Percentiles rank a stretch among this genome's conserved stretches.
Evolutionary conservation across 2,888 invertebrate species (phyloP).

Genomic region (Drosophila buzzatii): DNA sequence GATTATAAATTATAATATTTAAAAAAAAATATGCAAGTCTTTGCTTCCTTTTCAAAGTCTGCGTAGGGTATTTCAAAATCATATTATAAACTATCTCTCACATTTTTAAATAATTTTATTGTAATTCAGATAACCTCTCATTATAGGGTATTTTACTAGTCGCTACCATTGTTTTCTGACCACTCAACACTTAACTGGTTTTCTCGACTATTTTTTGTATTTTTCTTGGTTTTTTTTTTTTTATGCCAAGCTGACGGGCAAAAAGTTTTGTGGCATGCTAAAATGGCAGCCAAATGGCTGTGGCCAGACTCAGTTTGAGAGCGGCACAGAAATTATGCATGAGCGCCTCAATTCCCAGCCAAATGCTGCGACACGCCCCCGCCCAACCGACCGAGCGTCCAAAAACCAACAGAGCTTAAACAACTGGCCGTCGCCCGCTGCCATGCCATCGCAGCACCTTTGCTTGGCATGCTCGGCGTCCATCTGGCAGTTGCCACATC

Average conservation of each 20-base stretch:
- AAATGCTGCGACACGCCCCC: constrained; percentile 40
- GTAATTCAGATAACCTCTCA: background rate
- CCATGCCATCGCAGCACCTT: constrained; percentile 51
- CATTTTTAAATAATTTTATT: background rate
- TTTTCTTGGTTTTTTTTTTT: background rate
- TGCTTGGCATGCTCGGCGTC: constrained; percentile 3
- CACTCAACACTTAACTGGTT: constrained; percentile 3
- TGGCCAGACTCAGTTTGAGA: constrained; percentile 42
- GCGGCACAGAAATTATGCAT: constrained; percentile 63
- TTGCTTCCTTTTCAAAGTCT: no score
- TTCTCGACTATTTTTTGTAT: constrained; percentile 2
- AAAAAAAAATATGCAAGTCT: no score
- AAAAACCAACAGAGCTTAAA: background rate
- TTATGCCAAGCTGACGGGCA: constrained; percentile 19
- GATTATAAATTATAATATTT: no score
- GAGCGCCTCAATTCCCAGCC: constrained; percentile 59
- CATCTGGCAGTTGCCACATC: constrained; percentile 41
- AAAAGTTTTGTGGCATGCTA: constrained; percentile 56
- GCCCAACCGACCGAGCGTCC: background rate
- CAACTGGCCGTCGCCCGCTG: constrained; percentile 3
- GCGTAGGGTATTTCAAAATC: background rate
- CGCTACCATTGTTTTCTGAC: background rate
- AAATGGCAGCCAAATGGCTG: constrained; percentile 57
- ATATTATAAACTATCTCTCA: background rate
- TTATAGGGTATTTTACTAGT: background rate